These are phyloP conservation scores for Drosophila pseudotakahashii DNA, from an alignment of 2,888 invertebrate genomes.

Conservation along the genomic window DNA sequence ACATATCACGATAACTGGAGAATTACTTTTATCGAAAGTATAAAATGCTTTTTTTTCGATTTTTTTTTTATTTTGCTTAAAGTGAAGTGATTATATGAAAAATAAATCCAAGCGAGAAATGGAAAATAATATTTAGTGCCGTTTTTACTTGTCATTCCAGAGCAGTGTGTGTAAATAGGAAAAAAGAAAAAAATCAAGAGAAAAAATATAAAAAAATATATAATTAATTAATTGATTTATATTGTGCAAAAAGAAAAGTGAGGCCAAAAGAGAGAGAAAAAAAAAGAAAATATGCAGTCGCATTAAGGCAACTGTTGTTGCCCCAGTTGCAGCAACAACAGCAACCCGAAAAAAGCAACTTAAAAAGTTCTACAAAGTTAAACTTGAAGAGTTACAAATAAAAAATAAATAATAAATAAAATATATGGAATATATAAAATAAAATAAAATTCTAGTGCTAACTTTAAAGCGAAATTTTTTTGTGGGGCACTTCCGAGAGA, in stretches of 20 bases:
- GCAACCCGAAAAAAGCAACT: slow-evolving; percentile 13
- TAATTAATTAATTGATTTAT: slow-evolving; percentile 10
- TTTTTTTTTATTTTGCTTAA: not conserved
- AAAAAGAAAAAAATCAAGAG: slow-evolving; percentile 11
- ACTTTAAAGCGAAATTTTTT: slow-evolving; percentile 42
- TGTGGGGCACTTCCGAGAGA: slow-evolving; percentile 38
- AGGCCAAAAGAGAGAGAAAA: too few relatives aligned
- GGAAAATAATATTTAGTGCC: slow-evolving; percentile 3
- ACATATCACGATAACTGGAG: not conserved
- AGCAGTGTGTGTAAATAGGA: slow-evolving; percentile 33
- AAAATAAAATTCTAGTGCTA: slow-evolving; percentile 10
- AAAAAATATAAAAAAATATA: slow-evolving; percentile 5
- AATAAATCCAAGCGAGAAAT: not conserved
- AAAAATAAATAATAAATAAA: slow-evolving; percentile 1
- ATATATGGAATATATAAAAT: not conserved
- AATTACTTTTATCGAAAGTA: not conserved
- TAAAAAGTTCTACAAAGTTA: not conserved
- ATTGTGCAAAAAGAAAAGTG: slow-evolving; percentile 1
- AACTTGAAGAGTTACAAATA: slow-evolving; percentile 10
- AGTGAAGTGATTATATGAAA: slow-evolving; percentile 3
- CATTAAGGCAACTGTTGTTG: slow-evolving; percentile 28
- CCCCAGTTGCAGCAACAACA: slow-evolving; percentile 25
- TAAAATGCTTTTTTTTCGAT: not conserved
- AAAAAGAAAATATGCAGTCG: slow-evolving; percentile 24
- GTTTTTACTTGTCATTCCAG: not conserved